Base-by-base conservation (phyloP, 1,140 invertebrate genomes). In the Drosophila obscura region DNA sequence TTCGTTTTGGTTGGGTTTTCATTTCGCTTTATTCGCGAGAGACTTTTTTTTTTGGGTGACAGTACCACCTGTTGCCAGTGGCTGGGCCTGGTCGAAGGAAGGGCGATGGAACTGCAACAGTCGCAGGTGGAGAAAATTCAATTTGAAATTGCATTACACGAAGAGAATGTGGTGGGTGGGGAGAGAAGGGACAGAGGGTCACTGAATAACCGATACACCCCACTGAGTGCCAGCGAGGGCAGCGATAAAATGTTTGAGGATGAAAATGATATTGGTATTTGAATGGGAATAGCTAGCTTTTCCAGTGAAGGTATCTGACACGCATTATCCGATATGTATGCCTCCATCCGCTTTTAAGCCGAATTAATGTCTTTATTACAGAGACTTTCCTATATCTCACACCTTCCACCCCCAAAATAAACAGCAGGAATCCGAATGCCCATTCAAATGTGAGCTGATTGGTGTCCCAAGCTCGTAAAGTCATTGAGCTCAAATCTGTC, bases 101-200 rank as follows among this genome's bases (percentile, higher is more conserved):
- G n/a, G 9, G 11, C 43, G 31, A 15, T 24, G 26, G 26, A 58
- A 49, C 53, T 59, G 67, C 31, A 63, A 26, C 73, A 53, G 53
- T 58, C 59, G 76, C 79, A 83, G 77, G 80, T 78, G 74, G 59
- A 53, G 63, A 5, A 83, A 83, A 89, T 83, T 76, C 79, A 88
- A 88, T 88, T 88, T 80, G 43, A 83, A 89, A 89, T 60, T 74
- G 76, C 72, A 80, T 73, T 87, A 60, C 26, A 60, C 44, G 52
- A 43, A 51, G 39, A 53, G 44, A 11, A 6, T 11, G 31, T 9
- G 41, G 45, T 19, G 26, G 45, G 62, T 28, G 19, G 19, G 46
- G 13, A 49, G 13, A 46, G 3, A 44, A 65, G 39, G 35, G 35
- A 48, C 55, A 52, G 35, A 0, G 35, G 11, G 35, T 39, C 13